phyloP scores from a whole-genome alignment of 2,113 vertebrate species.

The Egretta garzetta region DNA sequence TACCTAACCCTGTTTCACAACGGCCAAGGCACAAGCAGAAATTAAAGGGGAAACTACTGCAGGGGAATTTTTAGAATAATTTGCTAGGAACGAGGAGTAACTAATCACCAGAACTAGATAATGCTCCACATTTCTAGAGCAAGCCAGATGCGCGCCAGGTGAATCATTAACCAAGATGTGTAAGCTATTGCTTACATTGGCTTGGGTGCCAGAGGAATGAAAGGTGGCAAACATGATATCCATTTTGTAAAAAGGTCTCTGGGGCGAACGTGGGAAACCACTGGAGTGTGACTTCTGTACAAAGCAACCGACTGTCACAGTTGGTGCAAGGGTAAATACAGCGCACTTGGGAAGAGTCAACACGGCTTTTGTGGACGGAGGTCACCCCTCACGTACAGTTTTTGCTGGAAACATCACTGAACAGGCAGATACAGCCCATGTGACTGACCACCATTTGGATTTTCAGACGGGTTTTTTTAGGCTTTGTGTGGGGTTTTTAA shows the following conservation, averaged over 20 bases:
- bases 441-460: not conserved
- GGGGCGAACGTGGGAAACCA: not conserved
- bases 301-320: not conserved
- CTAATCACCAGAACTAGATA: not conserved
- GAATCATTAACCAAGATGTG: not conserved
- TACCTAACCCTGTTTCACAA: not conserved
- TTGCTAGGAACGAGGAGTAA: not conserved
- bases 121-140: not conserved
- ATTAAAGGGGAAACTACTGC: not conserved
- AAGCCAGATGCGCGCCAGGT: not conserved
- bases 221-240: not conserved
- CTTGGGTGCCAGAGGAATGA: not conserved
- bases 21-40: not conserved
- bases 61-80: not conserved
- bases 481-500: not conserved
- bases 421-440: not conserved
- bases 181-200: not conserved
- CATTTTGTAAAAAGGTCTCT: not conserved
- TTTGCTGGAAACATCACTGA: not conserved
- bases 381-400: rapidly evolving
- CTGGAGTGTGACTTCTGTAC: not conserved
- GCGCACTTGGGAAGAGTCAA: not conserved
- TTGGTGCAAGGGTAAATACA: not conserved
- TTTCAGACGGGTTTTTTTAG: not conserved
- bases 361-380: not conserved